Evolutionary conservation across 1,140 invertebrate genomes (phyloP), one percentile per base, ranked within the genome.

Genomic region (Dryas iulia): DNA sequence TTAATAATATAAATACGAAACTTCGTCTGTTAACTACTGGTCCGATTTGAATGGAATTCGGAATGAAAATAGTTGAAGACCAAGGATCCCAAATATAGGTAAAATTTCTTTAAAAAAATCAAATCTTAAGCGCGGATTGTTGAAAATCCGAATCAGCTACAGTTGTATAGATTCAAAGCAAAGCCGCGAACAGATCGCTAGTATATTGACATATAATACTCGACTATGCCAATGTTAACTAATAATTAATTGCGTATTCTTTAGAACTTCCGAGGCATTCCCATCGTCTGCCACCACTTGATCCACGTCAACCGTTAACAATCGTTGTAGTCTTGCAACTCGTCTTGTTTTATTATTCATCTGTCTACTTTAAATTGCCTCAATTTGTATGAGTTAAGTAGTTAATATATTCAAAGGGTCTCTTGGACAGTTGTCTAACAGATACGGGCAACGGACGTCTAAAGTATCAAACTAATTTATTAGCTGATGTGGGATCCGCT

Each of bases 341-440:
- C 39, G 33, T 30, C 35, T 14, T 35, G 28, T 59, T 69, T 72
- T 64, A 64, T 68, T 72, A 72, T 72, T 72, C 71, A 72, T 65
- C 60, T 63, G 61, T 54, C 59, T 72, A 68, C 60, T 72, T 72
- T 71, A 68, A 72, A 72, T 68, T 64, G 71, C 61, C 57, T 62
- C 66, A 63, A 72, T 72, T 72, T 72, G 66, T 72, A 68, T 68
- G 71, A 65, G 59, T 69, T 72, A 72, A 68, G 71, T 72, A 64
- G 65, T 68, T 66, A 69, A 66, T 70, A 28, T 70, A 70, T 73
- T 73, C 68, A 70, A 69, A 66, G 67, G 72, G 63, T 66, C 63
- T 62, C 59, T 56, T 70, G 68, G 64, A 63, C 72, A 73, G 63
- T 62, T 70, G 63, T 66, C 63, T 57, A 53, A 73, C 62, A 57